phyloP scores from a whole-genome alignment of 2,113 vertebrate genomes.

The Gobiocypris rarus region DNA sequence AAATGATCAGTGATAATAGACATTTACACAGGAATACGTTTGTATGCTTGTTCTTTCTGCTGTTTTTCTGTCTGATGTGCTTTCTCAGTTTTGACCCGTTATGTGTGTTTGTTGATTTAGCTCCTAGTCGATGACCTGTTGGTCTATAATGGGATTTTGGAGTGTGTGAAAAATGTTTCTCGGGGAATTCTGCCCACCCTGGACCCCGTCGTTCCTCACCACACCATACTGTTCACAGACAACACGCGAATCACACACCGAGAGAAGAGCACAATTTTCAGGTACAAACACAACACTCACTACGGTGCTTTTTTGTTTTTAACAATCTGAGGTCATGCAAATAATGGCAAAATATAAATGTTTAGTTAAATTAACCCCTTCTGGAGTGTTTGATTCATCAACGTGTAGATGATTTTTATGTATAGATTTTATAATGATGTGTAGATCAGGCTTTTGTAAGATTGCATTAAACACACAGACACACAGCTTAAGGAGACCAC shows the following conservation, averaged over 20 bases:
- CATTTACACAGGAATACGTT: background rate
- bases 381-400: too few relatives aligned
- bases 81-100: background rate
- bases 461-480: background rate
- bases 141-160: slow-evolving; percentile 93
- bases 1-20: background rate
- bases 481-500: background rate
- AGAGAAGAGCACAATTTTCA: slow-evolving; percentile 84
- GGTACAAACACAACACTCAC: slow-evolving; percentile 73
- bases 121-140: slow-evolving; percentile 95
- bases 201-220: slow-evolving; percentile 83
- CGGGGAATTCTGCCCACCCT: slow-evolving; percentile 92
- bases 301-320: background rate
- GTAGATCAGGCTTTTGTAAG: background rate
- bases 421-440: too few relatives aligned
- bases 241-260: slow-evolving; percentile 77
- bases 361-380: background rate
- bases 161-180: slow-evolving; percentile 78
- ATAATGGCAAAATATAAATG: background rate
- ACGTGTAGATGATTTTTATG: too few relatives aligned
- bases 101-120: slow-evolving; percentile 66
- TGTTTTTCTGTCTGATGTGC: background rate
- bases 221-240: slow-evolving; percentile 93
- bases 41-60: slow-evolving; percentile 5
- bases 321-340: background rate